phyloP scores from a whole-genome alignment of 2,797 vertebrate genomes.

The Picus viridis region DNA sequence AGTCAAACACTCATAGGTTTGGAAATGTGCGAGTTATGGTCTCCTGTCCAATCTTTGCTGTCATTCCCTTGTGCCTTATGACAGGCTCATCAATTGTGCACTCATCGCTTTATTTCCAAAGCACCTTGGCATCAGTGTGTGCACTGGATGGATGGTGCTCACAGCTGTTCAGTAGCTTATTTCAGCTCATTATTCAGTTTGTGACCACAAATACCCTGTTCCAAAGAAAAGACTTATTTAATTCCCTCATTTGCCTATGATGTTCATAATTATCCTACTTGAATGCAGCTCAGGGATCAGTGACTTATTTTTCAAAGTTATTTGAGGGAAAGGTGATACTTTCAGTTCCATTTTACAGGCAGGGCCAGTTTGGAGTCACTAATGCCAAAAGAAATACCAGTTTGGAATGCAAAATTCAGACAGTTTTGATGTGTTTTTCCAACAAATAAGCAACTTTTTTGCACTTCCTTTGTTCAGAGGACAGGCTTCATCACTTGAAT shows the following conservation, averaged over 20 bases:
- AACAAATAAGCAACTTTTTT: neutral
- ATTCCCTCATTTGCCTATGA: neutral
- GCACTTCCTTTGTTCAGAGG: neutral
- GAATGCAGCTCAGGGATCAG: neutral
- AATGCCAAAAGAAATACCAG: neutral
- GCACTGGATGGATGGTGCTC: neutral
- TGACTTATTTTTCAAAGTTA: neutral
- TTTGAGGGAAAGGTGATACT: neutral
- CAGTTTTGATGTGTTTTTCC: neutral
- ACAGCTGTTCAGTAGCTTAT: neutral
- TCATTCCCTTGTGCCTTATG: neutral
- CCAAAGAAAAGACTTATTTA: neutral
- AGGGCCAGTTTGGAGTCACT: neutral
- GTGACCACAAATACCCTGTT: neutral
- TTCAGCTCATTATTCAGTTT: neutral
- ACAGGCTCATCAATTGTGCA: neutral
- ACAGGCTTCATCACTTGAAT: neutral
- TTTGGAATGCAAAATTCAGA: neutral
- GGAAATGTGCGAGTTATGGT: neutral
- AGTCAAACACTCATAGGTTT: neutral
- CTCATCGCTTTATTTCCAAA: neutral
- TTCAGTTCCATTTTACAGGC: neutral
- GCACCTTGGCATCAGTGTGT: neutral
- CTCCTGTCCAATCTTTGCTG: neutral
- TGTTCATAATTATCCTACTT: neutral